phyloP scores from a whole-genome alignment of 1,140 invertebrate species.

The Drosophila prosaltans region DNA sequence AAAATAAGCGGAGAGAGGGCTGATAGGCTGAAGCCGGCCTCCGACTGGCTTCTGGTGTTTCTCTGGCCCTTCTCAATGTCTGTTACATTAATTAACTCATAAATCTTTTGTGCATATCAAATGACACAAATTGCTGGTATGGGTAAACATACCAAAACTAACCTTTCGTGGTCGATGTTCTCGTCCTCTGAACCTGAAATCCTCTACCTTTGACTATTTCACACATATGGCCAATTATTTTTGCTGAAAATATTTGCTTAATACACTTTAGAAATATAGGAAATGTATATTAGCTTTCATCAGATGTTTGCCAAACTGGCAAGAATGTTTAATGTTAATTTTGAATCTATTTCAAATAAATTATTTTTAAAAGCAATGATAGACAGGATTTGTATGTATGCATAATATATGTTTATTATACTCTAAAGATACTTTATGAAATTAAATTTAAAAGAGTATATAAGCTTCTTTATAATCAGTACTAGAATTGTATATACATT shows the following conservation, averaged over 20 bases:
- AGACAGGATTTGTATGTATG: too few species aligned
- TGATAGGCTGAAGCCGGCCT: background rate
- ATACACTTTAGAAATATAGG: background rate
- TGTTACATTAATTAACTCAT: slow-evolving; percentile 76
- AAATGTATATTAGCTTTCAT: background rate
- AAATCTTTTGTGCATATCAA: slow-evolving; percentile 76
- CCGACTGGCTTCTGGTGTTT: slow-evolving; percentile 7
- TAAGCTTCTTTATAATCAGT: background rate
- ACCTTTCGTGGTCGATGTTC: slow-evolving; percentile 9
- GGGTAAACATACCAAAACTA: slow-evolving; percentile 12
- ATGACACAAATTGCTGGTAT: slow-evolving; percentile 66
- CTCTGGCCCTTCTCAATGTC: slow-evolving; percentile 19
- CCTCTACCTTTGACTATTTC: background rate
- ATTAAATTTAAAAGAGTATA: too few species aligned
- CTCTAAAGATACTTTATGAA: too few species aligned
- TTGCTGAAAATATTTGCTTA: slow-evolving; percentile 51
- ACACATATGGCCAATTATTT: slow-evolving; percentile 65
- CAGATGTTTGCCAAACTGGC: background rate
- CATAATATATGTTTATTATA: too few species aligned
- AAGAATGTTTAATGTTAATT: too few species aligned
- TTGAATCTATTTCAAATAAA: too few species aligned
- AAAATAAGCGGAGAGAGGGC: background rate
- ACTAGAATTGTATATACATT: background rate
- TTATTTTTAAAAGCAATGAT: too few species aligned
- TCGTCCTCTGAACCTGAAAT: background rate